Percentiles rank a stretch among this genome's conserved stretches.
Evolutionary conservation across 2,797 vertebrate species (phyloP).

Genomic region (Etheostoma perlongum): DNA sequence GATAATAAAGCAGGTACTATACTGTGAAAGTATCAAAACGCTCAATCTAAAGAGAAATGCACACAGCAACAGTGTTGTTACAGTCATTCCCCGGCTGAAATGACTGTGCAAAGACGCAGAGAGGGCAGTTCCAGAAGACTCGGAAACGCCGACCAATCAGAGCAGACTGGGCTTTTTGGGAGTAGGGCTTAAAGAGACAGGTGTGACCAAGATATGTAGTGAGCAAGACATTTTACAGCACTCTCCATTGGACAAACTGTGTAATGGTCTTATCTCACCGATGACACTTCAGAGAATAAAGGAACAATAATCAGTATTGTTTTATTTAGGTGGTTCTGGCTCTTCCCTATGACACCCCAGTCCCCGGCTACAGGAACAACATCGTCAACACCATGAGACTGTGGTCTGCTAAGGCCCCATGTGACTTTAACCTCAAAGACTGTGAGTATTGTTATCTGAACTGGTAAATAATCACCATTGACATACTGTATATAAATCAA

Average conservation of each 20-base stretch:
- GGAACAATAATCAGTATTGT: neutral
- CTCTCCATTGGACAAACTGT: neutral
- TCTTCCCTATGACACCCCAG: conserved; percentile 92
- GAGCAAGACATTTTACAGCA: too few relatives aligned
- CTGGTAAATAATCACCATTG: neutral
- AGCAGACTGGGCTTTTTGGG: too few relatives aligned
- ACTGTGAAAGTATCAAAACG: too few relatives aligned
- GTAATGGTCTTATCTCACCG: neutral
- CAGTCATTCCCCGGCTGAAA: too few relatives aligned
- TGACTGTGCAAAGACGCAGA: too few relatives aligned
- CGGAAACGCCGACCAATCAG: too few relatives aligned
- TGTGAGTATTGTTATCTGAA: conserved; percentile 81
- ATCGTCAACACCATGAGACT: conserved; percentile 94
- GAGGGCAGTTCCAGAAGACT: too few relatives aligned
- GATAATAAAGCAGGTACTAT: too few relatives aligned
- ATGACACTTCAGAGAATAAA: neutral
- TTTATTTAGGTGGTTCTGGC: conserved; percentile 88
- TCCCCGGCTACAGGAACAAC: conserved; percentile 94
- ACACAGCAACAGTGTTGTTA: too few relatives aligned
- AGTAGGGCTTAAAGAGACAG: too few relatives aligned
- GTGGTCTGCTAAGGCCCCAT: conserved; percentile 94
- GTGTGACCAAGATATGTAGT: neutral
- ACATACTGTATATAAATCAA: neutral
- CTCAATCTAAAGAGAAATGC: too few relatives aligned
- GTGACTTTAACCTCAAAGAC: conserved; percentile 95